Evolutionary conservation across 2,113 vertebrate genomes (phyloP).

Genomic region (Ceratotherium simum): DNA sequence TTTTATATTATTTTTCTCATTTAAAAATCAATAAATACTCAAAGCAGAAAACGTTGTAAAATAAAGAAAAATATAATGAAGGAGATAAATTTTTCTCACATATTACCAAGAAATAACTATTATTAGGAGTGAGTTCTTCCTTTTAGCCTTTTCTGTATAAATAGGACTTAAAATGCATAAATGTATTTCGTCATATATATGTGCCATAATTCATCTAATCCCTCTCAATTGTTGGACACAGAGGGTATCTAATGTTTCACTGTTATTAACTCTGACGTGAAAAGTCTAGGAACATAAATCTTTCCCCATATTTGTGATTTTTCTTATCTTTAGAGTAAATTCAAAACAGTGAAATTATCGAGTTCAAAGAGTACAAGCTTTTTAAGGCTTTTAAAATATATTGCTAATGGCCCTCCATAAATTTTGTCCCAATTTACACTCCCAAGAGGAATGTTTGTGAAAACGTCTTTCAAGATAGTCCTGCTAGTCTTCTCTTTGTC

Average conservation of each 20-base stretch:
- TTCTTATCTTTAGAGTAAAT: slow-evolving; percentile 57
- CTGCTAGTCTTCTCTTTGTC: slow-evolving; percentile 28
- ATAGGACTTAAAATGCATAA: slow-evolving; percentile 8
- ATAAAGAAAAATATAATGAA: slow-evolving; percentile 29
- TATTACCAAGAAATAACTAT: neutral
- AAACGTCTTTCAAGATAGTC: slow-evolving; percentile 41
- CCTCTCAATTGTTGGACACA: slow-evolving; percentile 22
- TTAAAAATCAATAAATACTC: slow-evolving; percentile 11
- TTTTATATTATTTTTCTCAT: neutral
- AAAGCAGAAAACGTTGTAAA: slow-evolving; percentile 40
- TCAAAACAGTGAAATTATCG: slow-evolving; percentile 31
- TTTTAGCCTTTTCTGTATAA: neutral
- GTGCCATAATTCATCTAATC: slow-evolving; percentile 26
- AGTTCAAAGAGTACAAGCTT: slow-evolving; percentile 32
- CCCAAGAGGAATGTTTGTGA: slow-evolving; percentile 21
- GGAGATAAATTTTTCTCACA: slow-evolving; percentile 40
- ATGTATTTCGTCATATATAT: neutral
- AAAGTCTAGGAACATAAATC: slow-evolving; percentile 40
- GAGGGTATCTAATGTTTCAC: neutral
- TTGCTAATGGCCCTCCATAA: neutral
- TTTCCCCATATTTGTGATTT: slow-evolving; percentile 32
- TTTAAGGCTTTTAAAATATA: slow-evolving; percentile 28
- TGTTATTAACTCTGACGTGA: slow-evolving; percentile 40
- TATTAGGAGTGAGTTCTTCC: neutral
- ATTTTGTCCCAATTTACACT: slow-evolving; percentile 44